These are phyloP conservation scores for Amblyopsis rosae DNA, from an alignment of 2,113 vertebrate genomes.

Conservation along the genomic window DNA sequence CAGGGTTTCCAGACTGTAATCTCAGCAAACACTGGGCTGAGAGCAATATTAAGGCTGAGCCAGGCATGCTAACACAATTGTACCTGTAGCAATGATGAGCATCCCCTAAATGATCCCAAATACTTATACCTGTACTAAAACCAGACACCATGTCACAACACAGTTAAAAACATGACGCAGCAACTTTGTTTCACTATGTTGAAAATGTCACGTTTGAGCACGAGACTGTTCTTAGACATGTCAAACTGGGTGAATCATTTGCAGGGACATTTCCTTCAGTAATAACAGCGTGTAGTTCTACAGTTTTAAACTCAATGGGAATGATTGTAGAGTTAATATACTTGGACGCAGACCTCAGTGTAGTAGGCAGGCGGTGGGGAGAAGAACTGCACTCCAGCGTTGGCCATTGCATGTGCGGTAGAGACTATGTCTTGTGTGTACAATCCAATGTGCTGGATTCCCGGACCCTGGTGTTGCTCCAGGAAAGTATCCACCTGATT, in stretches of 20 bases:
- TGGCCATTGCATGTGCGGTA: slow-evolving; percentile 67
- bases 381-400: slow-evolving; percentile 79
- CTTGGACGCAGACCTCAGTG: slow-evolving; percentile 65
- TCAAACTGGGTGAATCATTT: slow-evolving; percentile 2
- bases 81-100: too few species aligned
- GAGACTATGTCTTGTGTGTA: slow-evolving; percentile 81
- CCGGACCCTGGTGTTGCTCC: slow-evolving; percentile 79
- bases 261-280: not conserved
- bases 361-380: slow-evolving; percentile 85
- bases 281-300: not conserved
- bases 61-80: too few species aligned
- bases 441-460: slow-evolving; percentile 90
- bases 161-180: too few species aligned
- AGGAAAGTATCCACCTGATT: slow-evolving; percentile 92
- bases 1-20: too few species aligned
- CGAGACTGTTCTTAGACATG: not conserved
- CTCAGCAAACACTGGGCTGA: too few species aligned
- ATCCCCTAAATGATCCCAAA: too few species aligned
- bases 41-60: too few species aligned
- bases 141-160: too few species aligned
- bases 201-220: not conserved
- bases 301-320: not conserved
- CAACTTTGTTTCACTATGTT: not conserved
- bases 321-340: not conserved
- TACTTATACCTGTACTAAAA: too few species aligned